Conservation (phyloP, 2,888 invertebrate genomes). For the Drosophila monieri region DNA sequence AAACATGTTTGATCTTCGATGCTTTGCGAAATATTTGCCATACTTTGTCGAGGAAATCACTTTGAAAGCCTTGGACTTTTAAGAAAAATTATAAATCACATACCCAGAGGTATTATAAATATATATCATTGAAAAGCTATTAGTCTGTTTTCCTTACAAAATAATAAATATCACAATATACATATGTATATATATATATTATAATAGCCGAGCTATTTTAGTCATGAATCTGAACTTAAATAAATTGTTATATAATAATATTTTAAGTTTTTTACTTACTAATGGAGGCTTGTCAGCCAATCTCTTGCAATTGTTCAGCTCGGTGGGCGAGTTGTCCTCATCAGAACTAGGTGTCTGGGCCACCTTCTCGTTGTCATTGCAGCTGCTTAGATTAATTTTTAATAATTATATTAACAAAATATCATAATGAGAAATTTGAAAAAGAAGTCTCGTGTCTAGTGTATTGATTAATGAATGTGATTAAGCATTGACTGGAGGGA, state of each 20-base stretch:
- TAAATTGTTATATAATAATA: too few relatives aligned
- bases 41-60: conserved; percentile 4
- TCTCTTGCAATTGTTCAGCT: conserved; percentile 92
- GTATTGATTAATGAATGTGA: conserved; percentile 60
- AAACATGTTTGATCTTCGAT: conserved; percentile 35
- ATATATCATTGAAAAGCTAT: not conserved
- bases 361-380: conserved; percentile 83
- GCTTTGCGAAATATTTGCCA: conserved; percentile 14
- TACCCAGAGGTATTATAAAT: not conserved
- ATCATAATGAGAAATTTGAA: not conserved
- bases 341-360: conserved; percentile 87
- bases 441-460: conserved; percentile 14
- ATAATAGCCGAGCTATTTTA: not conserved
- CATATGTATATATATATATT: too few relatives aligned
- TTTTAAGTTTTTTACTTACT: conserved; percentile 66
- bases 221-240: too few relatives aligned
- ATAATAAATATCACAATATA: too few relatives aligned
- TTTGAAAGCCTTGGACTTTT: conserved; percentile 8
- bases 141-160: not conserved
- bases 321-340: conserved; percentile 93
- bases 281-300: conserved; percentile 91
- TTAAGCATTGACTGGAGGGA: conserved; percentile 49
- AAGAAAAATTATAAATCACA: not conserved
- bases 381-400: conserved; percentile 60
- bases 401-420: not conserved